Conservation (phyloP, 2,113 vertebrate genomes). For the Equus quagga region DNA sequence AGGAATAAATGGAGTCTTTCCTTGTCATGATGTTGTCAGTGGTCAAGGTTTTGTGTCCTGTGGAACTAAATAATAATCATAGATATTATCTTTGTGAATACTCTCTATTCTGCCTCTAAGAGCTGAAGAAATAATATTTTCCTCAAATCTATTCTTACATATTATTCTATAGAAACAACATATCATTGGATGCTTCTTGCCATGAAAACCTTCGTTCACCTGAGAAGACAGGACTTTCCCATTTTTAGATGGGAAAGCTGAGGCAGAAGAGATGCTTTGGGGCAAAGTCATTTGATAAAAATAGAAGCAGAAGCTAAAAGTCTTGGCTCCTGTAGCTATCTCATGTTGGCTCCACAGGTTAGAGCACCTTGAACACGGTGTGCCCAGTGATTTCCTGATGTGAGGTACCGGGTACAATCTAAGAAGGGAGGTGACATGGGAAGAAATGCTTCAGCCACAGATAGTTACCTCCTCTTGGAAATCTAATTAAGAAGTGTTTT, state of each 20-base stretch:
- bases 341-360: not conserved
- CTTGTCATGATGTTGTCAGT: not conserved
- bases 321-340: not conserved
- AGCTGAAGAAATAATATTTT: not conserved
- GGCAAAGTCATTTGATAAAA: not conserved
- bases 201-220: not conserved
- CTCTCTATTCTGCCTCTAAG: not conserved
- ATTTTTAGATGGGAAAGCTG: not conserved
- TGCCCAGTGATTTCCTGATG: not conserved
- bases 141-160: not conserved
- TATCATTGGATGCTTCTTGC: not conserved
- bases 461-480: not conserved
- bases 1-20: not conserved
- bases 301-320: not conserved
- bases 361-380: accelerated
- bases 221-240: not conserved
- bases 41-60: not conserved
- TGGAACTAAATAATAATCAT: not conserved
- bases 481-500: not conserved
- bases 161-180: not conserved
- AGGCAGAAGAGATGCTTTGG: not conserved
- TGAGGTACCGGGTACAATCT: accelerated
- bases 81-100: not conserved
- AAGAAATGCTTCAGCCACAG: not conserved
- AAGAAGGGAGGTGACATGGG: too few relatives aligned